These are phyloP conservation scores for Eristalis tenax DNA, from an alignment of 2,888 invertebrate species.

Conservation along the genomic window DNA sequence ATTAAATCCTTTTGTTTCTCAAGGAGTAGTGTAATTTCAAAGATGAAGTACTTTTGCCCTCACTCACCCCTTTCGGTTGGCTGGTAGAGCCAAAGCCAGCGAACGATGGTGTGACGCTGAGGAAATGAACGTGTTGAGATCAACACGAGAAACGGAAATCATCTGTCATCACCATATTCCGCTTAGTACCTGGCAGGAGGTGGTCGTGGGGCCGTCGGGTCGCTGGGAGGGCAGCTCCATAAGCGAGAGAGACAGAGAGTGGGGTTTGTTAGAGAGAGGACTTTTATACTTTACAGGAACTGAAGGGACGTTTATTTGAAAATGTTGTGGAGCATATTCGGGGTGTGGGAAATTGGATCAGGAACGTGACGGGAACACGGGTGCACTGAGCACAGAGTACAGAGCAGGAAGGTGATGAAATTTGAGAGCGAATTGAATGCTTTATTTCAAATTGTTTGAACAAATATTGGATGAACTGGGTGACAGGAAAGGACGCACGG, in stretches of 20 bases:
- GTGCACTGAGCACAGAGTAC: neutral
- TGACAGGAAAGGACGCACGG: neutral
- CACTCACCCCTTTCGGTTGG: neutral
- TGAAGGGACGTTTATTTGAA: conserved; percentile 67
- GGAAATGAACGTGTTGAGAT: conserved; percentile 71
- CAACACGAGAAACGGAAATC: conserved; percentile 69
- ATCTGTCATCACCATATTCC: conserved; percentile 72
- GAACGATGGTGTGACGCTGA: conserved; percentile 28
- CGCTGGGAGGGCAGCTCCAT: conserved; percentile 19
- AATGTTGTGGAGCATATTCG: conserved; percentile 36
- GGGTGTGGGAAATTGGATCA: conserved; percentile 58
- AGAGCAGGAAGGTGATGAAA: conserved; percentile 17
- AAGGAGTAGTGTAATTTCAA: conserved; percentile 52
- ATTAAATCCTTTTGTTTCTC: conserved; percentile 67
- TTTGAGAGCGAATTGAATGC: conserved; percentile 33
- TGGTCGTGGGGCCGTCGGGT: neutral
- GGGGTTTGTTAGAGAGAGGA: neutral
- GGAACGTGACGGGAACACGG: conserved; percentile 47
- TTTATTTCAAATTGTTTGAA: conserved; percentile 34
- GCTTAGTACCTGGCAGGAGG: conserved; percentile 62
- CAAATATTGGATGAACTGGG: conserved; percentile 6
- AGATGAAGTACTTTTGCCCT: conserved; percentile 56
- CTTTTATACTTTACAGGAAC: conserved; percentile 63
- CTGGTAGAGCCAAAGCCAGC: neutral
- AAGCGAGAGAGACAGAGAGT: neutral